These are phyloP conservation scores for Struthidea cinerea DNA, from an alignment of 2,113 vertebrate genomes.

Conservation along the genomic window DNA sequence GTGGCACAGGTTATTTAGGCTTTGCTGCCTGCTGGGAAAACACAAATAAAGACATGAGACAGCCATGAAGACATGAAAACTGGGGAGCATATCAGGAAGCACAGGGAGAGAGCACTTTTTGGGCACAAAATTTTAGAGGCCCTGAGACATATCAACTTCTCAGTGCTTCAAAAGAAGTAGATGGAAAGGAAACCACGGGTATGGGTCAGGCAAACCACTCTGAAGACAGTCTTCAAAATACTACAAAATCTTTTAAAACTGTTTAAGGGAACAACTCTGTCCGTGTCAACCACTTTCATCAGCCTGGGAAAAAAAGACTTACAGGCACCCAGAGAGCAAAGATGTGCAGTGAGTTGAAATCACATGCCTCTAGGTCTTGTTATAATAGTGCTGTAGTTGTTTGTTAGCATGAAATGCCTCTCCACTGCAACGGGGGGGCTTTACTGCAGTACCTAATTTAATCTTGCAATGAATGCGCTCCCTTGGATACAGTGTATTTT, in stretches of 20 bases:
- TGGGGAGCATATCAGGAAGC: background rate
- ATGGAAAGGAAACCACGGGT: background rate
- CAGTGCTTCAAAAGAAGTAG: background rate
- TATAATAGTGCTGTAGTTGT: slow-evolving; percentile 38
- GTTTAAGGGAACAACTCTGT: background rate
- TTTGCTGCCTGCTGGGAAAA: background rate
- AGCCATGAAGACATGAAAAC: background rate
- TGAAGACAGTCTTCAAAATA: background rate
- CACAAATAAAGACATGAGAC: background rate
- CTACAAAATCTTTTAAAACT: background rate
- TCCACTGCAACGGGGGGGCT: background rate
- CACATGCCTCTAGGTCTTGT: slow-evolving; percentile 2
- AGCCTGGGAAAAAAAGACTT: background rate
- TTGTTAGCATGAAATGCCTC: slow-evolving; percentile 39
- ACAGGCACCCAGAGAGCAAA: background rate
- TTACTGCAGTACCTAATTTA: slow-evolving; percentile 36
- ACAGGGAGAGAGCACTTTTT: background rate
- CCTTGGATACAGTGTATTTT: slow-evolving; percentile 42
- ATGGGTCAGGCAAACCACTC: background rate
- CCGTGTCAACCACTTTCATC: background rate
- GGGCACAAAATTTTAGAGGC: background rate
- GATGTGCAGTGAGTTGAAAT: slow-evolving; percentile 43
- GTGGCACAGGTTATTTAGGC: background rate
- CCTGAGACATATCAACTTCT: background rate
- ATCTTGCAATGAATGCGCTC: slow-evolving; percentile 44